A percentile compares a stretch with the other conserved stretches of the same genome.
phyloP scores from a whole-genome alignment of 2,888 invertebrate species.

The Apodemia duryi region DNA sequence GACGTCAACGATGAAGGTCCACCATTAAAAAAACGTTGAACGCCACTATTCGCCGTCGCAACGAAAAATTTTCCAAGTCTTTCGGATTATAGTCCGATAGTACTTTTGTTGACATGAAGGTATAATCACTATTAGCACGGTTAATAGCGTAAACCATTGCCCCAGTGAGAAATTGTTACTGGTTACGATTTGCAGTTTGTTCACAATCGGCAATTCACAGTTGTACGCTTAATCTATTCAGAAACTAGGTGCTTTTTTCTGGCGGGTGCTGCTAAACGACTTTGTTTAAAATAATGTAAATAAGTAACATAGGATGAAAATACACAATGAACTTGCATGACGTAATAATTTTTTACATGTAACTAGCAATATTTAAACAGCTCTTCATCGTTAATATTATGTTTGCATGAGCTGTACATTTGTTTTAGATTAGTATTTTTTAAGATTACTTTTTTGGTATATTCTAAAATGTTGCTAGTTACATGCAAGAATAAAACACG shows the following conservation, averaged over 20 bases:
- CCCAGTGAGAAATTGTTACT: constrained; percentile 53
- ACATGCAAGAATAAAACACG: constrained; percentile 15
- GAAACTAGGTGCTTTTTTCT: constrained; percentile 77
- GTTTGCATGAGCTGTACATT: neutral
- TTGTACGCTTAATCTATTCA: constrained; percentile 72
- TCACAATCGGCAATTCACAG: constrained; percentile 54
- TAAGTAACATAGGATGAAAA: constrained; percentile 53
- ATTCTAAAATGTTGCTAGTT: constrained; percentile 12
- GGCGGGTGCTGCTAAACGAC: constrained; percentile 76
- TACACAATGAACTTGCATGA: constrained; percentile 36
- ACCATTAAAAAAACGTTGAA: constrained; percentile 70
- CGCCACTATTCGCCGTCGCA: constrained; percentile 24
- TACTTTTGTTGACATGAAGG: constrained; percentile 9
- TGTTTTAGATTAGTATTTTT: neutral
- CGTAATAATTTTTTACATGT: constrained; percentile 21
- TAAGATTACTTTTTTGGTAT: neutral
- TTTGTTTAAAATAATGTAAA: constrained; percentile 72
- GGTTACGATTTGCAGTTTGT: constrained; percentile 44
- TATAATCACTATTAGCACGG: constrained; percentile 1
- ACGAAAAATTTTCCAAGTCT: constrained; percentile 21
- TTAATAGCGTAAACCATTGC: constrained; percentile 32
- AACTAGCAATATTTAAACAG: neutral
- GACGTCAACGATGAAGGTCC: constrained; percentile 63
- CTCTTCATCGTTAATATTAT: neutral
- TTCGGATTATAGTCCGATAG: constrained; percentile 1